phyloP scores from a whole-genome alignment of 2,888 invertebrate species.

The Morinoia aosen region DNA sequence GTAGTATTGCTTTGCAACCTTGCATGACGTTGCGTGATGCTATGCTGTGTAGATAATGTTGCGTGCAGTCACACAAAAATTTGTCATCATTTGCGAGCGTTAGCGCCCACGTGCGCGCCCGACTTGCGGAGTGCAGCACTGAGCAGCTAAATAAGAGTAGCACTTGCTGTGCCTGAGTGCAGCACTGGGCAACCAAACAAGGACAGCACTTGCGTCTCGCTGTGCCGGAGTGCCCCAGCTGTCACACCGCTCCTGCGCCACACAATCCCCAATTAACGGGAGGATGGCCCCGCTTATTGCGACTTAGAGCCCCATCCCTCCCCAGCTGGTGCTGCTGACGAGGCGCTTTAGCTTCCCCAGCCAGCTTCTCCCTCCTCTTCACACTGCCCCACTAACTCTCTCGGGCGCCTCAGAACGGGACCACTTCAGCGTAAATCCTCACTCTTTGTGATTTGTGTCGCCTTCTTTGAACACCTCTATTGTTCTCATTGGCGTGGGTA shows the following conservation, averaged over 20 bases:
- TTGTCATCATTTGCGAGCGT: no score
- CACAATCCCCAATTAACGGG: background rate
- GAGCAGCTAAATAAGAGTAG: no score
- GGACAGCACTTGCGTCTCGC: background rate
- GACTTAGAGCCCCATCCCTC: background rate
- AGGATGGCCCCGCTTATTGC: slow-evolving; percentile 7
- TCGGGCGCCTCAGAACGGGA: background rate
- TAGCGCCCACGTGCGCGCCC: no score
- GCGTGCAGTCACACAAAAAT: no score
- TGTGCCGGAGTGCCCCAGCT: background rate
- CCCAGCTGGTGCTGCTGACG: slow-evolving; percentile 19
- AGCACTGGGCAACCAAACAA: background rate
- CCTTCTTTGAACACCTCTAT: background rate
- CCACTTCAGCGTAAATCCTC: background rate
- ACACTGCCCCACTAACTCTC: background rate
- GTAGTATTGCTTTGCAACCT: no score
- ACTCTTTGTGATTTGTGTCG: background rate
- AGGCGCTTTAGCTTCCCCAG: slow-evolving; percentile 1
- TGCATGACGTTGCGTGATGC: no score
- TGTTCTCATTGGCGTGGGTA: background rate
- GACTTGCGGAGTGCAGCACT: no score
- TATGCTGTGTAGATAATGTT: no score
- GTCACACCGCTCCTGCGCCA: background rate
- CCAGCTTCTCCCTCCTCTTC: background rate
- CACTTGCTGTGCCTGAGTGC: no score